Percentiles rank a stretch among this genome's conserved stretches.
These are phyloP conservation scores for Cirrhinus mrigala DNA, from an alignment of 2,797 vertebrate species.

Conservation along the genomic window DNA sequence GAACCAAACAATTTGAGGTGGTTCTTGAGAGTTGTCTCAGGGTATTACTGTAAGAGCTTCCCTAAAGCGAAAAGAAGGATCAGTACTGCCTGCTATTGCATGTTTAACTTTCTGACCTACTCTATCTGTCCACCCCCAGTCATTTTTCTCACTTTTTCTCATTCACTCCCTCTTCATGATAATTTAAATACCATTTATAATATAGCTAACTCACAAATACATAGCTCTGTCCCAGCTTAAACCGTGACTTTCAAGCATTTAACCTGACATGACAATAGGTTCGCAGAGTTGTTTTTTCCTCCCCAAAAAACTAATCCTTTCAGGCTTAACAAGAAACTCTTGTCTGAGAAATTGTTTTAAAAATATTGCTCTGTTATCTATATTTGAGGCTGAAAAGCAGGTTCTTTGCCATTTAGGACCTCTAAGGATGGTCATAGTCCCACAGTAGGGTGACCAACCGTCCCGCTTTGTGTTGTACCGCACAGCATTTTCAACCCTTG, in stretches of 20 bases:
- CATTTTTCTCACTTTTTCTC: not conserved
- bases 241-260: not conserved
- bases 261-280: not conserved
- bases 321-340: not conserved
- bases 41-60: conserved; percentile 65
- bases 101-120: not conserved
- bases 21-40: conserved; percentile 60
- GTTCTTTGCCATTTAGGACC: conserved; percentile 3
- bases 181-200: not conserved
- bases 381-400: not conserved
- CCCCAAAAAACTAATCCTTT: not conserved
- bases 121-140: not conserved
- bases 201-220: not conserved
- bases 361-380: not conserved
- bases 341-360: not conserved
- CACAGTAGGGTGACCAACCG: not conserved
- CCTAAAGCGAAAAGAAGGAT: conserved; percentile 39
- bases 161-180: not conserved
- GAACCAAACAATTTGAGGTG: conserved; percentile 64
- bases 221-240: not conserved
- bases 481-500: no score
- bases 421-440: not conserved
- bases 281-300: not conserved
- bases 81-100: conserved; percentile 33
- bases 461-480: no score